Evolutionary conservation across 2,797 vertebrate genomes (phyloP), one percentile per base, ranked within the genome.

Genomic region (Sebastes itinus): DNA sequence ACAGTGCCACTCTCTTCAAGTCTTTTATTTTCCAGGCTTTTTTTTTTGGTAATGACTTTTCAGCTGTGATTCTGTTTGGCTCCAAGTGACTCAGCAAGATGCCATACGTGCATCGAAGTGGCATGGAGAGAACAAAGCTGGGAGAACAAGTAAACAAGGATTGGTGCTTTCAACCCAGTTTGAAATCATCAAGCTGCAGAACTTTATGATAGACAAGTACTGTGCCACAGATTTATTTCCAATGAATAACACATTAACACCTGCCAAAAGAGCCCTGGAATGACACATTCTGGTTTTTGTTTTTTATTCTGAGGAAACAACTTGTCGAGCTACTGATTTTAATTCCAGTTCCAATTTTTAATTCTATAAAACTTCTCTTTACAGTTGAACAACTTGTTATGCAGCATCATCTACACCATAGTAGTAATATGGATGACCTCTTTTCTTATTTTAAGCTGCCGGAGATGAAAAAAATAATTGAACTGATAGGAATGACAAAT

Each of bases 1-100:
- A 87, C 80, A 75, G 71, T 82, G 72, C 71, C 77, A 83, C 65
- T 81, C 77, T 84, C 32, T 60, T 80, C 38, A 77, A 75, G 78
- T 72, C 68, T 87, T 73, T 77, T 84, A 75, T 73, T 63, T 77
- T 42, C 18, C 56, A 58, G 33, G 65, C 23, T 77, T 84, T 84
- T 87, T 85, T 84, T 84, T 87, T 83, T 74, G 32, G 54, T 78
- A 80, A 87, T 84, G 70, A 85, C 64, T 85, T 89, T 87, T 89
- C 77, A 82, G 73, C 81, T 78, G 73, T 63, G 77, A 80, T 82
- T 85, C 59, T 61, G 52, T 81, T 84, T 66, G 64, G 46, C 67
- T 86, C 30, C 46, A 72, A 87, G 85, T 85, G 80, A 84, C 75
- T 86, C 76, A 82, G 85, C 63, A 60, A 82, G 74, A 88, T 77